Evolutionary conservation across 1,140 invertebrate species (phyloP).

Genomic region (Dendroctonus valens): DNA sequence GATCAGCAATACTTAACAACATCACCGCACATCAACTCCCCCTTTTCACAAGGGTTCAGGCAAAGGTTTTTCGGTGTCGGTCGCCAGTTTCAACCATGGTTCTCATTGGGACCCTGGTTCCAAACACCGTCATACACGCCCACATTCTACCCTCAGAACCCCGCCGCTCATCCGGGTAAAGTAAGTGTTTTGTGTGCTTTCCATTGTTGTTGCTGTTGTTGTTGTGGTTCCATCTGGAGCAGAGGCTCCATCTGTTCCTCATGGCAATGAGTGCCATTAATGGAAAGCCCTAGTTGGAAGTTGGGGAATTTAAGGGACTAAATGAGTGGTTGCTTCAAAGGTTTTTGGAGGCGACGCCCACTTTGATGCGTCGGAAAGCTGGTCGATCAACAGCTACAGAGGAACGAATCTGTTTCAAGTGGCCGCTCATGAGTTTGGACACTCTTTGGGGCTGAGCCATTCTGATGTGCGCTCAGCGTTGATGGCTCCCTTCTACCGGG

Average conservation of each 20-base stretch:
- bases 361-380: slow-evolving; percentile 85
- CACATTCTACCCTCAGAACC: slow-evolving; percentile 17
- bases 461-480: slow-evolving; percentile 82
- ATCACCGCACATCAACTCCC: slow-evolving; percentile 7
- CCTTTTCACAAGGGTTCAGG: slow-evolving; percentile 13
- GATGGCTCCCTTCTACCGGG: slow-evolving; percentile 94
- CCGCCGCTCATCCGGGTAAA: slow-evolving; percentile 9
- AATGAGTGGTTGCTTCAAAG: slow-evolving; percentile 38
- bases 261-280: background rate
- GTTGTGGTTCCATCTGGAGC: no score
- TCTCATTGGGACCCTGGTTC: slow-evolving; percentile 19
- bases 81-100: slow-evolving; percentile 27
- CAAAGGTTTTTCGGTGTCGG: slow-evolving; percentile 20
- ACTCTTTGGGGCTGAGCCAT: slow-evolving; percentile 88
- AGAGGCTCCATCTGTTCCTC: no score
- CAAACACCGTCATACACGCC: slow-evolving; percentile 20
- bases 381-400: slow-evolving; percentile 75
- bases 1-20: slow-evolving; percentile 28
- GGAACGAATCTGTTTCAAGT: slow-evolving; percentile 94
- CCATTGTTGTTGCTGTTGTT: no score
- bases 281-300: background rate
- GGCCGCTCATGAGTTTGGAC: slow-evolving; percentile 94
- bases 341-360: slow-evolving; percentile 94
- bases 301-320: background rate
- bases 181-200: slow-evolving; percentile 20